These are phyloP conservation scores for Meandrusa payeni DNA, from an alignment of 2,888 invertebrate species.

Conservation along the genomic window DNA sequence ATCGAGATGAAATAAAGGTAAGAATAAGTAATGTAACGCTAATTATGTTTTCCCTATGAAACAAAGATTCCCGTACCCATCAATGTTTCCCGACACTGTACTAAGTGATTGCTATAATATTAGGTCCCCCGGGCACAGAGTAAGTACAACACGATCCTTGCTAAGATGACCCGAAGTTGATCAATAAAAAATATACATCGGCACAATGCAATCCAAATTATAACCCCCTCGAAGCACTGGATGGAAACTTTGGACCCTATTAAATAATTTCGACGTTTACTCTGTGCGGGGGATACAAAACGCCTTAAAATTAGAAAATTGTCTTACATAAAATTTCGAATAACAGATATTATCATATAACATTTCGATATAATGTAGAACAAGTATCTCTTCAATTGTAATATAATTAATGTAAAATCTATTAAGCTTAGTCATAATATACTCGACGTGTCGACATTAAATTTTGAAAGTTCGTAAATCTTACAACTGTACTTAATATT, in stretches of 20 bases:
- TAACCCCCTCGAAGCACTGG: slow-evolving; percentile 63
- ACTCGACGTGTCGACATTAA: slow-evolving; percentile 55
- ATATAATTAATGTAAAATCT: slow-evolving; percentile 48
- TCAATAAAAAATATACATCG: slow-evolving; percentile 48
- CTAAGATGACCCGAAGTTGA: slow-evolving; percentile 19
- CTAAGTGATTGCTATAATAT: slow-evolving; percentile 43
- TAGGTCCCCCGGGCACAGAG: slow-evolving; percentile 59
- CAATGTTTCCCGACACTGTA: slow-evolving; percentile 62
- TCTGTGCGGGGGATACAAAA: slow-evolving; percentile 61
- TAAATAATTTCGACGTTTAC: slow-evolving; percentile 59
- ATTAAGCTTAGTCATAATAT: slow-evolving; percentile 56
- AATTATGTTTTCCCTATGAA: slow-evolving; percentile 75
- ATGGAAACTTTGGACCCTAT: slow-evolving; percentile 78
- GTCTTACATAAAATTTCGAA: slow-evolving; percentile 61
- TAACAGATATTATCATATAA: slow-evolving; percentile 46
- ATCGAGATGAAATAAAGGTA: slow-evolving; percentile 34
- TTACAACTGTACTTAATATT: slow-evolving; percentile 43
- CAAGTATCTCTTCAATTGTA: slow-evolving; percentile 42
- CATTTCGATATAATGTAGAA: slow-evolving; percentile 58
- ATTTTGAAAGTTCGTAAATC: slow-evolving; percentile 48
- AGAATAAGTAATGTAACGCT: slow-evolving; percentile 46
- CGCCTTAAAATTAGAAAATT: slow-evolving; percentile 46
- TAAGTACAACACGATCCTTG: slow-evolving; percentile 36
- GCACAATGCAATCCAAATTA: slow-evolving; percentile 60
- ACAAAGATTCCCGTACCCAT: slow-evolving; percentile 79